Evolutionary conservation across 2,113 vertebrate genomes (phyloP).

Genomic region (Stegastes partitus): DNA sequence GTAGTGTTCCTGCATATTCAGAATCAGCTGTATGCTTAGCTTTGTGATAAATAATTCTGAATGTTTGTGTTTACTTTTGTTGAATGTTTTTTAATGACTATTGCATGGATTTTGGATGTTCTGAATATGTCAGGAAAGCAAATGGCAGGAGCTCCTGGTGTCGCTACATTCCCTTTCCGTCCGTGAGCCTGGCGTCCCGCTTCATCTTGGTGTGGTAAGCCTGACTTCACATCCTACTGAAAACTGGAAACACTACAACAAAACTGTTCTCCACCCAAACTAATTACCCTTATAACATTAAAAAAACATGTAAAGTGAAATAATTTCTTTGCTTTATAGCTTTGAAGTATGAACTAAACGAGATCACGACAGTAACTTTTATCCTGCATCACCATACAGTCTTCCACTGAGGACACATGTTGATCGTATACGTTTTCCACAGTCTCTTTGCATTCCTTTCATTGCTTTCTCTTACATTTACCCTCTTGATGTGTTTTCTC

Average conservation of each 20-base stretch:
- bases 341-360: background rate
- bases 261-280: background rate
- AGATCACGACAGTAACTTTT: background rate
- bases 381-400: background rate
- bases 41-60: no score
- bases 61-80: no score
- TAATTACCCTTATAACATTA: background rate
- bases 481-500: conserved; percentile 35
- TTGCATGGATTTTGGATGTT: background rate
- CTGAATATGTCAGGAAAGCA: conserved; percentile 88
- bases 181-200: conserved; percentile 91
- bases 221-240: conserved; percentile 2
- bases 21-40: no score
- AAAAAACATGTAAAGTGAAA: no score
- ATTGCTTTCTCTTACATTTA: background rate
- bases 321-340: background rate
- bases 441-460: background rate
- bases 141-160: conserved; percentile 92
- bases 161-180: conserved; percentile 89
- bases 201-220: conserved; percentile 94
- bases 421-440: no score
- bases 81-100: no score
- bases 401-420: background rate
- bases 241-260: background rate
- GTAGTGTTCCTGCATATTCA: no score